Evolutionary conservation across 2,113 vertebrate species (phyloP), one percentile per base, ranked within the genome.

Genomic region (Mesoclemmys tuberculata): DNA sequence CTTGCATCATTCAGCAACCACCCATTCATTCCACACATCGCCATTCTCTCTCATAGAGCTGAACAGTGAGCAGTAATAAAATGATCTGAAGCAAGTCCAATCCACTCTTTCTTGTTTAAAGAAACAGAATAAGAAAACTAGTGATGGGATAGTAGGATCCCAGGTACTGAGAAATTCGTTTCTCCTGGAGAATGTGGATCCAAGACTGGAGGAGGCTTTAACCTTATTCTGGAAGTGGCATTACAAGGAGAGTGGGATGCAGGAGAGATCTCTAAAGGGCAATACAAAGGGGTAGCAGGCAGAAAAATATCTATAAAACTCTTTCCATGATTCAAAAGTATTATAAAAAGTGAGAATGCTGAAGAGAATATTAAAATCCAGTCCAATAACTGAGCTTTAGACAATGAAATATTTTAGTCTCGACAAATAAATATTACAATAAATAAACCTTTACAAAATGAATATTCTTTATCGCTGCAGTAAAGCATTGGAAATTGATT

Each of bases 321-420:
- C 8, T 1, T 80, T 82, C 35, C 56, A 54, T 6, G n/a, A 48
- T 51, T 81, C 29, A 96, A 91, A 86, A 8, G 24, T 55, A 8
- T 9, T 1, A 4, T 29, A 49, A 61, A 75, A 92, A 14, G 3
- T 87, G 61, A 1, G 2, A 75, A 75, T 90, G 55, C 26, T 49
- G 49, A 44, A 5, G 8, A 41, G 1, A 81, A 2, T 83, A 21
- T 68, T 82, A 86, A 64, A 91, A 78, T 48, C 21, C 6, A 56
- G 16, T n/a, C 16, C 51, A 84, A 87, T 85, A 55, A 54, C 35
- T 85, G 16, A 75, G 19, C 46, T 86, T 91, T 61, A 79, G 51
- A 68, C 11, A 77, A 74, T 91, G 92, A 85, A 94, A 68, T 82
- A 80, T 88, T 96, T 84, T 80, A 74, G 1, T 55, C 6, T 71